Conservation (phyloP, 2,113 vertebrate genomes). For the Enhydra lutris region DNA sequence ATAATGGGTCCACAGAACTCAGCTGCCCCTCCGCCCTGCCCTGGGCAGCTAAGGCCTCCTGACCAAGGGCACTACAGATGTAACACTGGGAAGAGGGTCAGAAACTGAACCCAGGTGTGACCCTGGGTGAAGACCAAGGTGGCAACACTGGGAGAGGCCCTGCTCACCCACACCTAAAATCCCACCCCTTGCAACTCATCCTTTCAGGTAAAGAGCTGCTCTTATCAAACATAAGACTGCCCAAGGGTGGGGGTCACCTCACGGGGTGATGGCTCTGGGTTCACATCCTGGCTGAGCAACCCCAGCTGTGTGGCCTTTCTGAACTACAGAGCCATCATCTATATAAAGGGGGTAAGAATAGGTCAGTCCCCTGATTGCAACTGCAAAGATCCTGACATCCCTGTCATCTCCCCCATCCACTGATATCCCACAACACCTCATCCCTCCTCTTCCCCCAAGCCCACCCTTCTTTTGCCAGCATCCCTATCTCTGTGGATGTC, state of each 20-base stretch:
- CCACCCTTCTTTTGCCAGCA: not conserved
- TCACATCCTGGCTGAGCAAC: not conserved
- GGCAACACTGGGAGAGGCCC: too few relatives aligned
- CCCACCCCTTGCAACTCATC: not conserved
- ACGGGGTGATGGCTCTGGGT: not conserved
- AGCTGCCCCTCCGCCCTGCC: not conserved
- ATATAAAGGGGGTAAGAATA: not conserved
- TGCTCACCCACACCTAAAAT: not conserved
- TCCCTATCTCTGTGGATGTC: not conserved
- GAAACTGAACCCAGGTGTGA: not conserved
- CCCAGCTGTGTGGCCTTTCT: not conserved
- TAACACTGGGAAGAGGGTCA: not conserved
- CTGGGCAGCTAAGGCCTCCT: not conserved
- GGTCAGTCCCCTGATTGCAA: too few relatives aligned
- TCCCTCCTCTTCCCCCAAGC: not conserved
- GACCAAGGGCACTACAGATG: not conserved
- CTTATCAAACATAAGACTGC: not conserved
- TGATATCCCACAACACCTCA: not conserved
- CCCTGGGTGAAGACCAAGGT: not conserved
- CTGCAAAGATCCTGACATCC: not conserved
- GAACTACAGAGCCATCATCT: not conserved
- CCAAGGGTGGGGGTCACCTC: too few relatives aligned
- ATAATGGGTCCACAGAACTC: not conserved
- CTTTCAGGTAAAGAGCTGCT: not conserved
- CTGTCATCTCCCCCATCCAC: not conserved